Evolutionary conservation across 2,888 invertebrate genomes (phyloP).

Genomic region (Coelogynopora nodosa): DNA sequence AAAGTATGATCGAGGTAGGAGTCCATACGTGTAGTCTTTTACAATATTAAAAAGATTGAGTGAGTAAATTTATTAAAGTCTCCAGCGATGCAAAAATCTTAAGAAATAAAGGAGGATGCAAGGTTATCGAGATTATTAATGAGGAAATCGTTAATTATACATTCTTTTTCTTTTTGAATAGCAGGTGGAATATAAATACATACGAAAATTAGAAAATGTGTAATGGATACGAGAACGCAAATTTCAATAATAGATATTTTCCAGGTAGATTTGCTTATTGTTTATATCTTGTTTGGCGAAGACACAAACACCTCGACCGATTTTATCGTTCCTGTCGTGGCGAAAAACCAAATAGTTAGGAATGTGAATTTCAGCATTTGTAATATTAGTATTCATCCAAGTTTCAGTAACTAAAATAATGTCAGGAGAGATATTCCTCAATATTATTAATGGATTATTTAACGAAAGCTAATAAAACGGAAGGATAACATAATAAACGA

Average conservation of each 20-base stretch:
- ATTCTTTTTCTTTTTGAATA: background rate
- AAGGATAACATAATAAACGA: constrained; percentile 30
- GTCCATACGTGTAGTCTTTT: background rate
- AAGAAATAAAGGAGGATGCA: background rate
- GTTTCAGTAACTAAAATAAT: constrained; percentile 7
- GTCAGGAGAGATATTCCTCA: constrained; percentile 24
- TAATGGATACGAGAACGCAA: constrained; percentile 2
- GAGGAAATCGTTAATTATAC: background rate
- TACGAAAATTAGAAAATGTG: background rate
- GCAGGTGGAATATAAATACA: background rate
- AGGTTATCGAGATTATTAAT: background rate
- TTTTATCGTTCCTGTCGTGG: background rate
- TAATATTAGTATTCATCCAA: constrained; percentile 10
- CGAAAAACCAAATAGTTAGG: constrained; percentile 28
- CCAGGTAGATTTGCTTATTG: background rate
- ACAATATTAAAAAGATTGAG: background rate
- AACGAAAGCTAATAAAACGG: constrained; percentile 16
- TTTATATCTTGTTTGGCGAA: constrained; percentile 19
- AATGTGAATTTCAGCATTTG: constrained; percentile 15
- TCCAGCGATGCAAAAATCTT: background rate
- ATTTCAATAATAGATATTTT: constrained; percentile 23
- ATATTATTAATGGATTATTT: background rate
- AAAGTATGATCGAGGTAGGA: too few species aligned
- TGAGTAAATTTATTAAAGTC: background rate
- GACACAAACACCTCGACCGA: background rate